Base-by-base conservation (phyloP, 2,797 vertebrate genomes). In the Rachycentron canadum region DNA sequence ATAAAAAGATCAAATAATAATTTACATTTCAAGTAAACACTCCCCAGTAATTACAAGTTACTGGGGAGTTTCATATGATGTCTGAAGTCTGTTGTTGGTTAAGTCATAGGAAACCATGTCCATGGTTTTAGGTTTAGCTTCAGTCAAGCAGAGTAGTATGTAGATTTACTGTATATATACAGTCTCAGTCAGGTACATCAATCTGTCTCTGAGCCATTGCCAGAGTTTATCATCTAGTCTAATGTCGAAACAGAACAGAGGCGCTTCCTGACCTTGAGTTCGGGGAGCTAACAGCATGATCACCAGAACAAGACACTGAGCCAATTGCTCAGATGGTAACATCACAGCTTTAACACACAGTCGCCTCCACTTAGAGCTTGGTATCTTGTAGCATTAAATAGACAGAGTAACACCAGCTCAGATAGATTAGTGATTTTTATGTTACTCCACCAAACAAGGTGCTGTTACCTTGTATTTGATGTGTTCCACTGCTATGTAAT, bases 201-300 rank as follows among this genome's bases (percentile, higher is more conserved):
- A 84, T 84, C 70, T 16, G n/a, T 67, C 49, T 62, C 56, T 28
- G 19, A 73, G 55, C 53, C 78, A 62, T 66, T 78, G 78, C 81
- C 75, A 60, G 45, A 76, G 67, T 75, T 81, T 49, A 75, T 82
- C 68, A 66, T 65, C 25, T 52, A 52, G 34, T 69, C 45, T 73
- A 70, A 82, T 64, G 73, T 74, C 74, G 55, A 77, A 43, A 41
- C 73, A 59, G 52, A 52, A 34, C 53, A 26, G 69, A 58, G 32
- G 72, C 23, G 55, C n/a, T 41, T 70, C 26, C 50, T 69, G 69
- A n/a, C 84, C 77, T 77, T 82, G 56, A 60, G 34, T 1, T 6
- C 49, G 19, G 52, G 41, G 13, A n/a, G 36, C 50, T n/a, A 53
- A 71, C 17, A 11, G 26, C 17, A 36, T 13, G 19, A 57, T 57